A percentile compares a stretch with the other conserved stretches of the same genome.
Conservation (phyloP, 1,140 invertebrate genomes). For the Triops longicaudatus region DNA sequence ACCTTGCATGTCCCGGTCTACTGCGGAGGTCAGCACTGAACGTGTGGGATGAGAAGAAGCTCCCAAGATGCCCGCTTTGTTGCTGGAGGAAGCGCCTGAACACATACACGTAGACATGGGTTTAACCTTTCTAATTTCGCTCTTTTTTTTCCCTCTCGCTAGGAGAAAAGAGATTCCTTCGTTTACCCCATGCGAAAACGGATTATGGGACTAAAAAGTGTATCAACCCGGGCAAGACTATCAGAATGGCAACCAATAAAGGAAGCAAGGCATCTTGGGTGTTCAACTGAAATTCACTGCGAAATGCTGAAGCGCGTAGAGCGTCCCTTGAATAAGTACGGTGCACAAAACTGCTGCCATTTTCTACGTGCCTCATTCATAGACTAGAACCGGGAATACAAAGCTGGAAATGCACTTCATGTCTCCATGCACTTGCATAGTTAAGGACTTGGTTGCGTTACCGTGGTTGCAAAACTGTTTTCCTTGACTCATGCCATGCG, state of each 20-base stretch:
- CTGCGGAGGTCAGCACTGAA: neutral
- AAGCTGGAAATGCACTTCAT: neutral
- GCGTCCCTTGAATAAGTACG: too few species aligned
- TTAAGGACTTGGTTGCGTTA: neutral
- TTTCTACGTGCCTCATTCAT: neutral
- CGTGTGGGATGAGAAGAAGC: conserved; percentile 9
- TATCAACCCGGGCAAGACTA: neutral
- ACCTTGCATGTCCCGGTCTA: conserved; percentile 7
- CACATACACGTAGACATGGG: neutral
- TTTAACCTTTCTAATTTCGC: neutral
- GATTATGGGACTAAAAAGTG: neutral
- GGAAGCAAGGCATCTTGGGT: conserved; percentile 1
- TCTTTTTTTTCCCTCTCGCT: neutral
- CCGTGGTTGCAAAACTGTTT: neutral
- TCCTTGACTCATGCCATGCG: neutral
- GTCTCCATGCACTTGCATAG: neutral
- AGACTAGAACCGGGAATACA: neutral
- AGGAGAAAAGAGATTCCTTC: neutral
- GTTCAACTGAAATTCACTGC: neutral
- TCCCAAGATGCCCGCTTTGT: conserved; percentile 4
- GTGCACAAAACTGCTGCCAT: neutral
- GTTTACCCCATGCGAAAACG: neutral
- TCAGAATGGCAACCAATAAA: neutral
- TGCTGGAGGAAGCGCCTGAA: neutral
- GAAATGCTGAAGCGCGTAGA: neutral